phyloP scores from a whole-genome alignment of 2,797 vertebrate genomes.

The Petrocephalus sullivani region DNA sequence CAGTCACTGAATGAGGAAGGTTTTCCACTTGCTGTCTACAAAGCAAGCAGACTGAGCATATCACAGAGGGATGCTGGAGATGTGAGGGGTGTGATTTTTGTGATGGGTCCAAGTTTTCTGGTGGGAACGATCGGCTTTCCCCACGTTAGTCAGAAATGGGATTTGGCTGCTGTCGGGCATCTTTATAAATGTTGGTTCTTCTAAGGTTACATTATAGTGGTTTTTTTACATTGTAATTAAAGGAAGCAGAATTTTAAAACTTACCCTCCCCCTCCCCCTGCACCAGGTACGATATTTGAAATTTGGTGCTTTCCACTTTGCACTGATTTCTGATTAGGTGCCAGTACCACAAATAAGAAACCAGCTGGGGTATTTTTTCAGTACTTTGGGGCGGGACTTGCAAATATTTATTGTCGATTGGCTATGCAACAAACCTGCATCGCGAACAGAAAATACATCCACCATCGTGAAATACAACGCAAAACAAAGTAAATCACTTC shows the following conservation, averaged over 20 bases:
- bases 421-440: not conserved
- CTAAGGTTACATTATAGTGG: not conserved
- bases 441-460: not conserved
- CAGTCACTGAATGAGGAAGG: conserved; percentile 11
- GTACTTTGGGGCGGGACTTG: not conserved
- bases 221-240: not conserved
- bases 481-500: not conserved
- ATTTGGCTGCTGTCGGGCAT: not conserved
- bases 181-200: conserved; percentile 15
- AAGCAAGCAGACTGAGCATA: conserved; percentile 15
- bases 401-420: not conserved
- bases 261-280: not conserved
- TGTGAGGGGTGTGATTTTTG: conserved; percentile 26
- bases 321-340: not conserved
- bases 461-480: not conserved
- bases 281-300: not conserved
- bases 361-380: not conserved
- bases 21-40: conserved; percentile 26
- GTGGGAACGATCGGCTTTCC: conserved; percentile 14
- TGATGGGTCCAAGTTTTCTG: conserved; percentile 20
- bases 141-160: conserved; percentile 10
- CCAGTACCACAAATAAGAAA: not conserved
- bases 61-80: not conserved
- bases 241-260: not conserved
- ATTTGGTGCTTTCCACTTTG: not conserved